Evolutionary conservation across 2,888 invertebrate species (phyloP).

Genomic region (Tipula unca): DNA sequence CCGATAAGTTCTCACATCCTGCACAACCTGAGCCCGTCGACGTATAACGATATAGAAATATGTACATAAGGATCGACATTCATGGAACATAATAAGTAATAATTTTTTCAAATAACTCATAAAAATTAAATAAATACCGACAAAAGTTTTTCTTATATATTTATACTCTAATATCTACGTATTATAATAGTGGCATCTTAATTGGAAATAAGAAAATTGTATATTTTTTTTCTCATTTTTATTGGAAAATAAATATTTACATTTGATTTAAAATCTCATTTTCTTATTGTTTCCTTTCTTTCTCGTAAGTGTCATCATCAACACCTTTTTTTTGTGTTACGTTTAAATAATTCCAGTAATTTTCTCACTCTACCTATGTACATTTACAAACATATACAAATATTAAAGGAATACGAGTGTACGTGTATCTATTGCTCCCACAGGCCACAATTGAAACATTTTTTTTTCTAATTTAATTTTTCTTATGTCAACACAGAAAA

Average conservation of each 20-base stretch:
- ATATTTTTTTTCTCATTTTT: neutral
- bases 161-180: too few species aligned
- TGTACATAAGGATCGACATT: too few species aligned
- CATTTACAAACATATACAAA: too few species aligned
- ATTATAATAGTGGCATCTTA: neutral
- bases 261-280: conserved; percentile 14
- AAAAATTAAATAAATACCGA: neutral
- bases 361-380: neutral
- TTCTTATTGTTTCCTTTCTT: neutral
- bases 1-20: too few species aligned
- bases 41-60: too few species aligned
- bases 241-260: neutral
- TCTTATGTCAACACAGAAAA: neutral
- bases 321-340: neutral
- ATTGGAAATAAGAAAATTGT: neutral
- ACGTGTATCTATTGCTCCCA: neutral
- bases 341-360: neutral
- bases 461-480: neutral
- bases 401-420: neutral
- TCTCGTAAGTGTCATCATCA: neutral
- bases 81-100: neutral
- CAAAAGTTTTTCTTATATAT: neutral
- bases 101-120: neutral
- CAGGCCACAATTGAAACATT: neutral
- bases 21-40: too few species aligned